phyloP scores from a whole-genome alignment of 1,140 invertebrate species.

The Ericerus pela region DNA sequence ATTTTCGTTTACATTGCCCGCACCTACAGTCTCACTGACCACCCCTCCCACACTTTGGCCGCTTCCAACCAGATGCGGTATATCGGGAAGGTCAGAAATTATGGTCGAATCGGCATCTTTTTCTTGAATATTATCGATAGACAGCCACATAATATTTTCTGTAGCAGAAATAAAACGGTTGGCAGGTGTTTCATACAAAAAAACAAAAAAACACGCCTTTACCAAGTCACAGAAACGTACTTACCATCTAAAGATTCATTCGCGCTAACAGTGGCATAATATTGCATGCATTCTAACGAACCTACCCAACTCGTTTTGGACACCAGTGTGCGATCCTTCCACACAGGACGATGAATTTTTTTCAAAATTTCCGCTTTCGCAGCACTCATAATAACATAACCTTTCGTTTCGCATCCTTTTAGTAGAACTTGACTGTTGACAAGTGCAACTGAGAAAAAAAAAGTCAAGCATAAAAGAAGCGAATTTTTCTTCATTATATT shows the following conservation, averaged over 20 bases:
- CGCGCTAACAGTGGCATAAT: slow-evolving; percentile 86
- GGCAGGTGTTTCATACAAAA: no score
- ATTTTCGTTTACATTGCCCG: slow-evolving; percentile 41
- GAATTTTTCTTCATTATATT: no score
- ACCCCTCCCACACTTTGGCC: slow-evolving; percentile 93
- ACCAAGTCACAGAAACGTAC: slow-evolving; percentile 1
- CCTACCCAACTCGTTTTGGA: slow-evolving; percentile 93
- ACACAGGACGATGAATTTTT: slow-evolving; percentile 76
- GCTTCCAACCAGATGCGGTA: slow-evolving; percentile 80
- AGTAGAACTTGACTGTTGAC: slow-evolving; percentile 92
- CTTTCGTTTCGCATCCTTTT: slow-evolving; percentile 88
- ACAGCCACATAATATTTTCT: slow-evolving; percentile 92
- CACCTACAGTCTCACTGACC: slow-evolving; percentile 79
- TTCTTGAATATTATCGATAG: slow-evolving; percentile 81
- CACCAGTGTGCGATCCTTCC: slow-evolving; percentile 73
- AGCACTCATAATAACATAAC: slow-evolving; percentile 91
- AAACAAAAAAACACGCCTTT: neutral
- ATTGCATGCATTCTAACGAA: slow-evolving; percentile 93
- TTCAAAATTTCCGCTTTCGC: slow-evolving; percentile 89
- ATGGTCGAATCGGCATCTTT: slow-evolving; percentile 40
- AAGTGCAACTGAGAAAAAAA: slow-evolving; percentile 55
- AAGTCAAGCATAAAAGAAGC: no score
- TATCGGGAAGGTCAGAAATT: slow-evolving; percentile 54
- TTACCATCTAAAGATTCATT: slow-evolving; percentile 43
- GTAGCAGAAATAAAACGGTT: slow-evolving; percentile 27